Conservation (phyloP, 2,797 vertebrate genomes). For the Mus minutoides region DNA sequence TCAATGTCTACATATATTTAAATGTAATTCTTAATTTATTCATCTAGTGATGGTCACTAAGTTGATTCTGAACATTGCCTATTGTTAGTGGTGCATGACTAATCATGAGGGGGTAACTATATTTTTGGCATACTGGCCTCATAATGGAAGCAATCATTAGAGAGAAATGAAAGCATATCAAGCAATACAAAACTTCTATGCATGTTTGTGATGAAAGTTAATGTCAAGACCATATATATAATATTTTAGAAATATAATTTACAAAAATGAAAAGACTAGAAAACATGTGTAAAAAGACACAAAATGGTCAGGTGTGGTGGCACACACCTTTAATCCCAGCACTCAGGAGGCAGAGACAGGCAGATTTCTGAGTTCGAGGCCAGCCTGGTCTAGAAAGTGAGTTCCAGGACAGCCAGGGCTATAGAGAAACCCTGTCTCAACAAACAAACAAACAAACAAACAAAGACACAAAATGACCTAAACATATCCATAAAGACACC, state of each 20-base stretch:
- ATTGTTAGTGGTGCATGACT: too few relatives aligned
- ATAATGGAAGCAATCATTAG: background rate
- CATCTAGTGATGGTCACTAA: background rate
- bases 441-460: too few relatives aligned
- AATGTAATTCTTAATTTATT: too few relatives aligned
- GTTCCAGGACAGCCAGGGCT: too few relatives aligned
- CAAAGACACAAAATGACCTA: background rate
- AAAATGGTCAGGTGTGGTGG: too few relatives aligned
- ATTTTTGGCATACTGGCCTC: background rate
- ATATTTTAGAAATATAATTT: background rate
- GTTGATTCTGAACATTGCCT: background rate
- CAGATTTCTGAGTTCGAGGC: too few relatives aligned
- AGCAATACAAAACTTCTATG: background rate
- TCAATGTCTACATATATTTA: background rate
- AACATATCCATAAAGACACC: background rate
- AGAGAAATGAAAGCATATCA: background rate
- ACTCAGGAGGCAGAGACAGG: too few relatives aligned
- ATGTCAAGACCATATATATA: too few relatives aligned
- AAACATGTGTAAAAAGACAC: background rate
- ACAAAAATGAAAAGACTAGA: background rate
- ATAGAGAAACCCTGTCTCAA: too few relatives aligned
- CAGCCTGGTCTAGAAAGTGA: too few relatives aligned
- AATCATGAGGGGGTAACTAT: background rate
- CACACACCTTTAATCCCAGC: too few relatives aligned
- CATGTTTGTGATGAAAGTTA: background rate